Evolutionary conservation across 2,888 invertebrate genomes (phyloP).

Genomic region (Drosophila fungiperda): DNA sequence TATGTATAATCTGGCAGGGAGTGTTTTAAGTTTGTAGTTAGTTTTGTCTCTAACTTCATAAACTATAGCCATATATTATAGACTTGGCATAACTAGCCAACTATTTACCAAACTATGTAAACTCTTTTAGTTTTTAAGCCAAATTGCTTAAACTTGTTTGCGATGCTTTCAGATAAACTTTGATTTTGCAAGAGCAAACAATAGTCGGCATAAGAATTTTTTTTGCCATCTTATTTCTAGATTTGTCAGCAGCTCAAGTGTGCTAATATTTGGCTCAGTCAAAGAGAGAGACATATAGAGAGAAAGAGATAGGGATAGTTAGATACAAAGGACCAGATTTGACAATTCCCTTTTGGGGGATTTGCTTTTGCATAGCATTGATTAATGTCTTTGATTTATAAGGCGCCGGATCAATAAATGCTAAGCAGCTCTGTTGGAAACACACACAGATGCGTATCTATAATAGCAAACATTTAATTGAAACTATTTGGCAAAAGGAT

Average conservation of each 20-base stretch:
- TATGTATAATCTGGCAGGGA: neutral
- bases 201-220: neutral
- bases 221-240: constrained; percentile 24
- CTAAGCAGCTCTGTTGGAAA: constrained; percentile 19
- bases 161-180: neutral
- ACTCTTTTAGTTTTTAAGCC: neutral
- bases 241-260: constrained; percentile 56
- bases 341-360: constrained; percentile 37
- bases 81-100: neutral
- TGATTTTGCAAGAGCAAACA: neutral
- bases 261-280: constrained; percentile 59
- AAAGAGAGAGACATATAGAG: constrained; percentile 5
- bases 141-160: neutral
- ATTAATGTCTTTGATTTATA: constrained; percentile 64
- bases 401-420: constrained; percentile 49
- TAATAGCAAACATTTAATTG: constrained; percentile 66
- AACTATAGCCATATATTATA: neutral
- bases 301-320: neutral
- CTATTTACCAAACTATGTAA: neutral
- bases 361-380: constrained; percentile 51
- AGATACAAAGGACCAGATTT: constrained; percentile 31
- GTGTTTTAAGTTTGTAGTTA: neutral
- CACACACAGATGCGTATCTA: constrained; percentile 49
- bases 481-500: constrained; percentile 36
- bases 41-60: neutral